Conservation (phyloP, 1,140 invertebrate genomes). For the Ectropis grisescens region DNA sequence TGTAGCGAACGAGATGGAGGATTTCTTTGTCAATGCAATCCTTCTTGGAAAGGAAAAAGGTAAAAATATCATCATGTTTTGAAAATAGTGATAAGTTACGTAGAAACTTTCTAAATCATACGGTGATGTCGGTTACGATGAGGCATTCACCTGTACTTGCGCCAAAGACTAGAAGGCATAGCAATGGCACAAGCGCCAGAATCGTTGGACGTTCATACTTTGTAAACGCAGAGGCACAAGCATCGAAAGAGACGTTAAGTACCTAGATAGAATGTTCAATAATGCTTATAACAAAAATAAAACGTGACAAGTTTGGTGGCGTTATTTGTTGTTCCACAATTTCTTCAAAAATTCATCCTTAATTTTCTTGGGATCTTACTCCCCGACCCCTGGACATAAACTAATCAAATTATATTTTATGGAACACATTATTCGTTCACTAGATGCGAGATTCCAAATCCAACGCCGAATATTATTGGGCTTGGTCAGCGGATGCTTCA, state of each 20-base stretch:
- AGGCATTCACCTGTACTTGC: conserved; percentile 69
- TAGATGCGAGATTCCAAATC: conserved; percentile 57
- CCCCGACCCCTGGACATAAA: too few relatives aligned
- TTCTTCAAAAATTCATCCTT: too few relatives aligned
- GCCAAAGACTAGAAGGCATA: conserved; percentile 74
- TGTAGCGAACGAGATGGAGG: conserved; percentile 75
- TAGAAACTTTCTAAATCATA: too few relatives aligned
- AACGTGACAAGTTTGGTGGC: too few relatives aligned
- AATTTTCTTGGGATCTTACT: too few relatives aligned
- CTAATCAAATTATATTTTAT: too few relatives aligned
- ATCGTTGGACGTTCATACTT: conserved; percentile 77
- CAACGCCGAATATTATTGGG: conserved; percentile 59
- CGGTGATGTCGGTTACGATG: conserved; percentile 5
- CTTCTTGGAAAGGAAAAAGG: conserved; percentile 78
- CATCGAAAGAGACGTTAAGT: conserved; percentile 73
- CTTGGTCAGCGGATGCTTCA: conserved; percentile 82
- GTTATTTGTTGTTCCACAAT: too few relatives aligned
- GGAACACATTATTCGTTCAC: too few relatives aligned
- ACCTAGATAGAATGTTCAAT: too few relatives aligned
- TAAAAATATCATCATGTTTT: too few relatives aligned
- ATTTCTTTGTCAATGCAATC: conserved; percentile 79
- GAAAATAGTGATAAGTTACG: too few relatives aligned
- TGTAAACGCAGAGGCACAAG: conserved; percentile 80
- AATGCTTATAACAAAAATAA: too few relatives aligned
- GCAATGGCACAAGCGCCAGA: conserved; percentile 75